Evolutionary conservation across 2,888 invertebrate genomes (phyloP).

Genomic region (Apamea anceps): DNA sequence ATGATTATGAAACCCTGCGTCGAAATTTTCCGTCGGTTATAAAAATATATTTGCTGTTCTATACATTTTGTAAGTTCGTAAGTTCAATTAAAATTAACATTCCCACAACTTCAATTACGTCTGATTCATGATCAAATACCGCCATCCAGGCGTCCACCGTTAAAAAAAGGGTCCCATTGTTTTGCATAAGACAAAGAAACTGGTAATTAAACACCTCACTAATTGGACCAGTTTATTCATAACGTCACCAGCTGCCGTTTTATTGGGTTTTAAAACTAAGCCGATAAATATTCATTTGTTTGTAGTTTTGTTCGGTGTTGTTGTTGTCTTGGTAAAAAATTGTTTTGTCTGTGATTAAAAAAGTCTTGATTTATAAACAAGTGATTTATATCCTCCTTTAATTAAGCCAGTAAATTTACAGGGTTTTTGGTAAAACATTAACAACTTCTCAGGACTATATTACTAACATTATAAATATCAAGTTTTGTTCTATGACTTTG

Average conservation of each 20-base stretch:
- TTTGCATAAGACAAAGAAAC: constrained; percentile 66
- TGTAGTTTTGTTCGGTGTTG: constrained; percentile 36
- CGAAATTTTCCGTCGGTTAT: neutral
- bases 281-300: constrained; percentile 64
- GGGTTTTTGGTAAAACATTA: too few relatives aligned
- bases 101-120: constrained; percentile 42
- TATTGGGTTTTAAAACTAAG: constrained; percentile 62
- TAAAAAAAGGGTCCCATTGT: constrained; percentile 60
- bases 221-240: constrained; percentile 69
- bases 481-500: too few relatives aligned
- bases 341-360: constrained; percentile 24
- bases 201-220: constrained; percentile 66
- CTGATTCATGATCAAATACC: constrained; percentile 48
- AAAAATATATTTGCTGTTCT: neutral
- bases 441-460: too few relatives aligned
- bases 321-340: constrained; percentile 7
- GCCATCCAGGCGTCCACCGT: constrained; percentile 29
- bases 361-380: neutral
- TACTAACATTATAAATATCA: too few relatives aligned
- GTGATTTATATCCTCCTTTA: neutral
- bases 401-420: too few relatives aligned
- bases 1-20: neutral
- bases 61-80: too few relatives aligned
- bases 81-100: constrained; percentile 50
- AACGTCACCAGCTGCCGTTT: constrained; percentile 61